A percentile compares a stretch with the other conserved stretches of the same genome.
These are phyloP conservation scores for Ramazzottius varieornatus DNA, from an alignment of 2,888 invertebrate genomes.

Conservation along the genomic window DNA sequence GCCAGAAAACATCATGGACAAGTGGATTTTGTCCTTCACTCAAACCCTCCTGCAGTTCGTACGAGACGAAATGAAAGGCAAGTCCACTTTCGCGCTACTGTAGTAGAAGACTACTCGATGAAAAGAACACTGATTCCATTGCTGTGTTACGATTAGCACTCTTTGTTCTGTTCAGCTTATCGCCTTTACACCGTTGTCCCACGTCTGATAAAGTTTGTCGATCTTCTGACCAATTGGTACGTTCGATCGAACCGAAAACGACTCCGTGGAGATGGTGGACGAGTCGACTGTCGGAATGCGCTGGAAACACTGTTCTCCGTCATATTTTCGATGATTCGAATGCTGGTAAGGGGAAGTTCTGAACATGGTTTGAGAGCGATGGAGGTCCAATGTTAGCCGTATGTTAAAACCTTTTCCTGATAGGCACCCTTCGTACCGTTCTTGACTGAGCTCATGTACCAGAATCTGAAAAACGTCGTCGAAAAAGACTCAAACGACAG, in stretches of 20 bases:
- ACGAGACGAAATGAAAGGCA: conserved; percentile 54
- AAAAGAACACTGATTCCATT: no score
- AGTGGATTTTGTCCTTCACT: conserved; percentile 86
- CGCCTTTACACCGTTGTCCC: conserved; percentile 84
- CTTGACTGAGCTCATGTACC: conserved; percentile 77
- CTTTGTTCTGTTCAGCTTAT: conserved; percentile 51
- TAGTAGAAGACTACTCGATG: not conserved
- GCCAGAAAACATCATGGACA: conserved; percentile 61
- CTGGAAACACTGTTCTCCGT: conserved; percentile 65
- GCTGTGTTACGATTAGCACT: no score
- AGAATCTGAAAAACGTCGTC: conserved; percentile 45
- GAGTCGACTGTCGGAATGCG: conserved; percentile 51
- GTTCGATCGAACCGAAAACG: conserved; percentile 82
- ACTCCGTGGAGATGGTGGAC: conserved; percentile 65
- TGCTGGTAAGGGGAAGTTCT: conserved; percentile 35
- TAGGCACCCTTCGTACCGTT: conserved; percentile 83
- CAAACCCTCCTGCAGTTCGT: conserved; percentile 70
- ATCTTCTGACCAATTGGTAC: conserved; percentile 95
- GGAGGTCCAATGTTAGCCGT: not conserved
- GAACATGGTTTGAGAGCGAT: conserved; percentile 3
- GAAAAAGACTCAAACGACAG: conserved; percentile 12
- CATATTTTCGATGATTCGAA: conserved; percentile 54
- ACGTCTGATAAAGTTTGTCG: conserved; percentile 71
- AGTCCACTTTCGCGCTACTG: conserved; percentile 8
- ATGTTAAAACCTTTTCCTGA: conserved; percentile 8